Evolutionary conservation across 2,888 invertebrate species (phyloP), one percentile per base, ranked within the genome.

Genomic region (Eulithis testata): DNA sequence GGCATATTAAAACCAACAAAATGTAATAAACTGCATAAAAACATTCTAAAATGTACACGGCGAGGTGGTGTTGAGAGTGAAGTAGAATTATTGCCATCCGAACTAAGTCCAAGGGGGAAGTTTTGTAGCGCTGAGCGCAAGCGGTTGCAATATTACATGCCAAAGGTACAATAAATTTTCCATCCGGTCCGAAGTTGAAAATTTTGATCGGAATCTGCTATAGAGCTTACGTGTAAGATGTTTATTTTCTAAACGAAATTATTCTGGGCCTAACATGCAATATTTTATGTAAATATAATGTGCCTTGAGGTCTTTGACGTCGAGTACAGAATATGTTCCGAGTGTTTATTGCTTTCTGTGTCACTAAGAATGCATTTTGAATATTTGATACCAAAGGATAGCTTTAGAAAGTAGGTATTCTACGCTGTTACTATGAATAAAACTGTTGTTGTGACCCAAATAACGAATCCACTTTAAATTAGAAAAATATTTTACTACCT

Each of bases 121-220:
- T 70, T 73, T 71, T 63, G 59, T 65, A 43, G 60, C 64, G 65
- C 60, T 54, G 57, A 64, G 65, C 61, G 61, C 68, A 49, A 65
- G 67, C 66, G 68, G 70, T 66, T 68, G 71, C 72, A 70, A 73
- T 73, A 73, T 71, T 73, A 66, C 71, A 73, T 73, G 71, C 68
- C 64, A 61, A 66, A 69, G 68, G 63, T 66, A 73, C 70, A 68
- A 73, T 72, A 72, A 65, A 72, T 72, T 73, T 67, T 59, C 66
- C 69, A 66, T 69, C 68, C 58, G 61, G 70, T 66, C 68, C 65
- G 52, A 68, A 69, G 63, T 68, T 64, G 37, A 52, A 71, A 68
- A 65, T 66, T 66, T 64, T 64, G 53, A 62, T 60, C 60, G 43
- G 55, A 55, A 62, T 68, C 63, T 53, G 62, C 43, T 14, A 44